phyloP scores from a whole-genome alignment of 2,888 invertebrate genomes.

The Drosophila eohydei region DNA sequence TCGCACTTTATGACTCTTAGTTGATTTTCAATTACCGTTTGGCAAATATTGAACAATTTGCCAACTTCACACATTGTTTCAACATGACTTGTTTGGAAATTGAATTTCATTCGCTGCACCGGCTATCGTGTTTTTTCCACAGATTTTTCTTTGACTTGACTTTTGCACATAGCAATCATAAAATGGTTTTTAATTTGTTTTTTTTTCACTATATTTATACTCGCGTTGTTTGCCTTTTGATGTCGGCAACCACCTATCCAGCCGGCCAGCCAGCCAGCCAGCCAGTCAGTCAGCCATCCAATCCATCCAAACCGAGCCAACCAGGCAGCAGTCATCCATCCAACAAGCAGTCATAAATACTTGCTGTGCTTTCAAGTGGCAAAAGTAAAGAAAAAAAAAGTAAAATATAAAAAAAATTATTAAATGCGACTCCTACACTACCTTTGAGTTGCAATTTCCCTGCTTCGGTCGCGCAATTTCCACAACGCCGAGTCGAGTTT shows the following conservation, averaged over 20 bases:
- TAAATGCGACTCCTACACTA: constrained; percentile 66
- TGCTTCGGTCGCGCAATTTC: constrained; percentile 38
- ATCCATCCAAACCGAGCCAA: constrained; percentile 41
- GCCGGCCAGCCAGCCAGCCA: constrained; percentile 20
- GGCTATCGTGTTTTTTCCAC: constrained; percentile 6
- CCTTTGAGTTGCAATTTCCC: constrained; percentile 60
- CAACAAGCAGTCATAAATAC: constrained; percentile 71
- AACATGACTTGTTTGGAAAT: constrained; percentile 66
- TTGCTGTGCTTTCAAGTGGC: constrained; percentile 78
- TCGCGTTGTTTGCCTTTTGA: constrained; percentile 63
- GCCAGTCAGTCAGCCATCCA: constrained; percentile 45
- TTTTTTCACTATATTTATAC: constrained; percentile 29
- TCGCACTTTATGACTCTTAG: constrained; percentile 25
- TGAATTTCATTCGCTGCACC: constrained; percentile 54
- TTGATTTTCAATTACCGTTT: constrained; percentile 68
- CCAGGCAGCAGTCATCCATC: constrained; percentile 55
- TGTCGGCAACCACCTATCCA: constrained; percentile 50
- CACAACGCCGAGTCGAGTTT: constrained; percentile 49
- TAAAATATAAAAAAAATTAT: constrained; percentile 58
- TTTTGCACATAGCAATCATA: constrained; percentile 49
- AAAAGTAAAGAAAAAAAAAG: constrained; percentile 30
- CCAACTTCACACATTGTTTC: constrained; percentile 61
- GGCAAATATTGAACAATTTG: constrained; percentile 55
- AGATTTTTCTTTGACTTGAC: constrained; percentile 59
- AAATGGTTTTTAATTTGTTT: constrained; percentile 48